Base-by-base conservation (phyloP, 2,113 vertebrate genomes). In the Smithornis capensis region DNA sequence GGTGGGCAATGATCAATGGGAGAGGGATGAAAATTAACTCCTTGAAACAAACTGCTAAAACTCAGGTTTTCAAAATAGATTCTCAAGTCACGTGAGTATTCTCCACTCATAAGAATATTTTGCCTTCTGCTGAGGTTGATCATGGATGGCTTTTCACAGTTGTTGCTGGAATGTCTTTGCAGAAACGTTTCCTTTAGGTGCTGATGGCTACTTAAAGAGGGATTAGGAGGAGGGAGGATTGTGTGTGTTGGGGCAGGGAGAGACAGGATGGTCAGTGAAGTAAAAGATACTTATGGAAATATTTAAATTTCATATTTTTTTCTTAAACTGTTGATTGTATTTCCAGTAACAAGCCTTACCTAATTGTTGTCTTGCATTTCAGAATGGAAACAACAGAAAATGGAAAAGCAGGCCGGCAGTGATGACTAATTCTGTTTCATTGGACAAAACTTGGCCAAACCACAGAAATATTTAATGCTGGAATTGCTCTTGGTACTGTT, bases 371-470 rank as follows among this genome's bases (percentile, higher is more conserved):
- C 38, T 87, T 80, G 47, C 50, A 50, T 98, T 96, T 88, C 97
- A 99, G 99, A 94, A 98, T 99, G 98, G 99, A 99, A 86, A 96
- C 98, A 7, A 97, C 98, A 7, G 99, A 99, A 97, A 99, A 99
- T 59, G 99, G 99, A 80, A 99, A 99, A 97, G 84, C 98, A 49
- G 97, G 99, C 95, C 98, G 99, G 96, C 99, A 99, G 96, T 99
- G 96, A 98, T 42, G 84, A 77, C 60, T 56, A 22, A 6, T 53
- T 70, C 28, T 63, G 35, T 62, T 90, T 75, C 47, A 71, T 68
- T 19, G 56, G 94, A 90, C 57, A 93, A 40, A 93, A 92, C 87
- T 73, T 96, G 84, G 83, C 89, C 0, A 33, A 91, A 91, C 65
- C 75, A 57, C 75, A 94, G 85, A 97, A 92, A 74, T 95, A 91